Base-by-base conservation (phyloP, 2,888 invertebrate genomes). In the Ormyrus nitidulus region DNA sequence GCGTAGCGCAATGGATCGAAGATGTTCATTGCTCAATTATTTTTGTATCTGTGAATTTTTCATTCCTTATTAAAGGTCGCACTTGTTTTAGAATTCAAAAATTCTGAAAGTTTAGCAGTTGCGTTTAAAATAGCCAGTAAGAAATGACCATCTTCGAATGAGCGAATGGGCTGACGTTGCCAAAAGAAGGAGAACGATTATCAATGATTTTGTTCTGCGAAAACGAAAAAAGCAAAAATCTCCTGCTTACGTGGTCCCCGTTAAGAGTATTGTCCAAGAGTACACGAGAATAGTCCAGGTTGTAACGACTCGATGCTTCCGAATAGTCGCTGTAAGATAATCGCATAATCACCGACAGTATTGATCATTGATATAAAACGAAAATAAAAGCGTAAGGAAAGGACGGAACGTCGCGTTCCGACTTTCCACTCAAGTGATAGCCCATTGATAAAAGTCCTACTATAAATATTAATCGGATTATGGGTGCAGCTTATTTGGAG, bases 261-360 rank as follows among this genome's bases (percentile, higher is more conserved):
- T 61, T 54, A 13, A 53, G 46, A 69, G 11, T 34, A 34, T 34
- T 69, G 62, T 51, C 48, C 19, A 19, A 46, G 56, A 61, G 11
- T 54, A 48, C 34, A 56, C 19, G 64, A 11, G 51, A 68, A 5
- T 65, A 70, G 61, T 62, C 61, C 70, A 75, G 66, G 61, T 70
- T 53, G 59, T 46, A 70, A 80, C 64, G 58, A 54, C 54, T 80
- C 65, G 71, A 80, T 82, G 80, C 81, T 81, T 83, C 82, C 80
- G 79, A 34, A 79, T 83, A 80, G 70, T 79, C 69, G 81, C 74
- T 81, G 78, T 81, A 78, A 81, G 75, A 81, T 71, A 74, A 34
- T 72, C 54, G 68, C 66, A 79, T 80, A 74, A 77, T 81, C 65
- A 78, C 75, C 66, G 66, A 80, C 76, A 82, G 82, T 83, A 82